Evolutionary conservation across 2,113 vertebrate species (phyloP), one percentile per base, ranked within the genome.

Genomic region (Seriola aureovittata): DNA sequence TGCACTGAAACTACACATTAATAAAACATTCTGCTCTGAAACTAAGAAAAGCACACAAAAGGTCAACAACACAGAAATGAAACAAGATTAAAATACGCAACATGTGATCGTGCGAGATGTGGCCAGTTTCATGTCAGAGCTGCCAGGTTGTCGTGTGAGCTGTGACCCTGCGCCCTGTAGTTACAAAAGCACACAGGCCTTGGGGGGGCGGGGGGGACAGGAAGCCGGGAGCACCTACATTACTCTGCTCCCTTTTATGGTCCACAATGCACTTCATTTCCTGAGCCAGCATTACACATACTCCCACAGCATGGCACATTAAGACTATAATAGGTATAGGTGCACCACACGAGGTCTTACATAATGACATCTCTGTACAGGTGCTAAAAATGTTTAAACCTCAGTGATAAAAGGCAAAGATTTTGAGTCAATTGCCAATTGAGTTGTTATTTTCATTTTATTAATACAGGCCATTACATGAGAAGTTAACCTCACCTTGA

Each of bases 191-290:
- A 81, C 42, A 19, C 14, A 25, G 63, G 73, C 76, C 78, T 55
- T 82, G 38, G 10, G 5, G 14, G 14, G 29, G 89, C 40, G 19
- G 21, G 21, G 40, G 36, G 50, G 78, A 74, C 71, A 89, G 91
- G 90, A 92, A 94, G 89, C 80, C 34, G 16, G 71, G 67, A 82
- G 92, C 66, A 87, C 87, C 79, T 80, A 71, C 73, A 83, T 90
- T 90, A 84, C 85, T 91, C 82, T 89, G 88, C 84, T 87, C 69
- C 76, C 83, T 80, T 92, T 86, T 66, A 90, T 70, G 84, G 83
- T 81, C 85, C 92, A 94, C 88, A 93, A 90, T 91, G 85, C 91
- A 78, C 16, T 93, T 93, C 80, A 91, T 89, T 93, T 93, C 92
- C 90, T 87, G 65, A 69, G 60, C 66, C 36, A 36, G 68, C 52